A percentile compares a stretch with the other conserved stretches of the same genome.
These are phyloP conservation scores for Cyphomyrus plagiostoma DNA, from an alignment of 2,113 vertebrate genomes.

Conservation along the genomic window DNA sequence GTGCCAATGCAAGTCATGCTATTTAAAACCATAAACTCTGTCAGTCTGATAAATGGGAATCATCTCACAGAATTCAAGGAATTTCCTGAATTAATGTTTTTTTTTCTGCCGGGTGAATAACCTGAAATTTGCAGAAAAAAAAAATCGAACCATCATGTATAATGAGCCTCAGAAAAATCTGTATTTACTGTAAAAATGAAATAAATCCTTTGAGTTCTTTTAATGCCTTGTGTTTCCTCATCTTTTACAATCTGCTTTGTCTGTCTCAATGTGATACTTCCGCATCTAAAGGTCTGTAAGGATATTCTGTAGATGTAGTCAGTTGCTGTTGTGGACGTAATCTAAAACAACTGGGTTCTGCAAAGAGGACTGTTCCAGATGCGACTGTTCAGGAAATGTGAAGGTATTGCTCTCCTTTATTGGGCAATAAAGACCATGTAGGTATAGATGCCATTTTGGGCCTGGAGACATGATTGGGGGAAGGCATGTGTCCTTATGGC, in stretches of 20 bases:
- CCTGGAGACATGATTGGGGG: neutral
- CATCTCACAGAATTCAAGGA: neutral
- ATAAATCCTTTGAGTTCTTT: constrained; percentile 4
- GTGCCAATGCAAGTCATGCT: neutral
- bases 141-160: neutral
- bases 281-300: neutral
- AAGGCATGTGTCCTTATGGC: neutral
- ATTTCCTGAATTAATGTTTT: neutral
- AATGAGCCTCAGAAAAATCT: neutral
- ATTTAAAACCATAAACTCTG: neutral
- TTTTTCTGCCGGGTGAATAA: neutral
- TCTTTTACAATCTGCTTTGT: neutral
- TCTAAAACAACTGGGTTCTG: neutral
- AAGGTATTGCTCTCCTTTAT: neutral
- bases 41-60: neutral
- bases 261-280: neutral
- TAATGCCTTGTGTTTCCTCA: neutral
- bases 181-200: constrained; percentile 13
- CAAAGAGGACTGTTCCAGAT: neutral
- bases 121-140: neutral
- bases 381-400: neutral
- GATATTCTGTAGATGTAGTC: neutral
- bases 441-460: neutral
- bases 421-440: neutral
- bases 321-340: neutral